Base-by-base conservation (phyloP, 2,113 vertebrate genomes). In the Pungitius pungitius region DNA sequence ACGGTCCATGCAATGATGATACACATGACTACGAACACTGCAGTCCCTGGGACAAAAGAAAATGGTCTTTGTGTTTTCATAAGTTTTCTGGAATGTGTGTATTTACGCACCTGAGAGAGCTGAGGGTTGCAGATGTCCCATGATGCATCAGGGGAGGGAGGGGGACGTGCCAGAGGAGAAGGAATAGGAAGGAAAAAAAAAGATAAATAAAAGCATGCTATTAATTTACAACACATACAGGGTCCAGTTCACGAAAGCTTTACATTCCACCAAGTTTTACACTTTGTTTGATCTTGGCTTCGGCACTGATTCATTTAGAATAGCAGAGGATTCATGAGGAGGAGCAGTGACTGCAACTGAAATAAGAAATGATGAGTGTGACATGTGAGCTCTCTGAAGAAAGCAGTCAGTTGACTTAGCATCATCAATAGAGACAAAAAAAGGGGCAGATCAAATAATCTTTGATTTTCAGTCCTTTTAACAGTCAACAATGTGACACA, bases 21-120 rank as follows among this genome's bases (percentile, higher is more conserved):
- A 78, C 13, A 49, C 22, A 37, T 30, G 54, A 61, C 63, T 56
- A 3, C 3, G 39, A 87, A 67, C 75, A 55, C 61, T 3, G 24
- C 30, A 62, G 63, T n/a, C 18, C 47, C 52, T 76, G 4, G 51
- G n/a, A 80, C 63, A 76, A 67, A 61, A 56, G 71, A 63, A 82
- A 49, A 27, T 37, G 22, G 6, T 52, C 18, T 71, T 72, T 69
- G 17, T 51, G 2, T 63, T 37, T 67, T 26, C 55, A 35, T 39
- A 17, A 52, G 39, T 65, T n/a, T 14, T 17, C 2, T 33, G 42
- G 42, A 8, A 64, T 45, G 20, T 45, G 45, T 83, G 67, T 55
- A 57, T 66, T 78, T 5, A 90, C 91, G 17, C 67, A 92, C 92
- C 89, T 91, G 91, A 8, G 91, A 92, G 62, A 93, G 90, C 92